phyloP scores from a whole-genome alignment of 1,140 invertebrate genomes.

The Drosophila yakuba region DNA sequence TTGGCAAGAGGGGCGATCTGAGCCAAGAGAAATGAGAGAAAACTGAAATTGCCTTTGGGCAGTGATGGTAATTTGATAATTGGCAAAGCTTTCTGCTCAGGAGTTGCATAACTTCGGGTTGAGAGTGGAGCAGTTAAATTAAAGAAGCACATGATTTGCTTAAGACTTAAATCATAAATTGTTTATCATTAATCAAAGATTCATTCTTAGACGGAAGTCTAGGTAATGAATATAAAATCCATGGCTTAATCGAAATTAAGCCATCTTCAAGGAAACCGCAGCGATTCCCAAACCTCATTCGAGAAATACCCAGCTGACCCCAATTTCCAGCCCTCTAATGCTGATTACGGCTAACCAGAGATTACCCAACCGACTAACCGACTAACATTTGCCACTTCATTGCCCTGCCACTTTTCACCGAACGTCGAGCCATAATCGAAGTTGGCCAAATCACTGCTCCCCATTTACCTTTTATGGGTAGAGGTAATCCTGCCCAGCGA shows the following conservation, averaged over 20 bases:
- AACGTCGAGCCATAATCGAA: constrained; percentile 6
- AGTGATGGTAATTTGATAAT: constrained; percentile 55
- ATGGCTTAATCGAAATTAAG: constrained; percentile 3
- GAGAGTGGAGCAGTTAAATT: not conserved
- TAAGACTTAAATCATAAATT: too few species aligned
- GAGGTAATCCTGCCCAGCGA: constrained; percentile 18
- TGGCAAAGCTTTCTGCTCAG: constrained; percentile 30
- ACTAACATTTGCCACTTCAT: constrained; percentile 21
- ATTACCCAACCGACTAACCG: constrained; percentile 29
- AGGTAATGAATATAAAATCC: not conserved
- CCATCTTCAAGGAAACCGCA: constrained; percentile 15
- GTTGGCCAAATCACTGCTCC: constrained; percentile 21
- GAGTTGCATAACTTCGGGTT: constrained; percentile 38
- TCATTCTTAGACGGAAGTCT: too few species aligned
- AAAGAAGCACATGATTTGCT: not conserved
- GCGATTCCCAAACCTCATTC: constrained; percentile 21
- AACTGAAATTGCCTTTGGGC: constrained; percentile 11
- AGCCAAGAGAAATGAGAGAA: not conserved
- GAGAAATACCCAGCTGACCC: not conserved
- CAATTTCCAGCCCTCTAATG: not conserved
- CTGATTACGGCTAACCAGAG: constrained; percentile 15
- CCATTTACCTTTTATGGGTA: constrained; percentile 23
- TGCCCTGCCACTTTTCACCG: constrained; percentile 1
- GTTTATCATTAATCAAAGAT: too few species aligned
- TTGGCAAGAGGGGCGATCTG: constrained; percentile 34